Percentiles rank a stretch among this genome's conserved stretches.
These are phyloP conservation scores for Drosophila melanosoma DNA, from an alignment of 2,888 invertebrate genomes.

Conservation along the genomic window DNA sequence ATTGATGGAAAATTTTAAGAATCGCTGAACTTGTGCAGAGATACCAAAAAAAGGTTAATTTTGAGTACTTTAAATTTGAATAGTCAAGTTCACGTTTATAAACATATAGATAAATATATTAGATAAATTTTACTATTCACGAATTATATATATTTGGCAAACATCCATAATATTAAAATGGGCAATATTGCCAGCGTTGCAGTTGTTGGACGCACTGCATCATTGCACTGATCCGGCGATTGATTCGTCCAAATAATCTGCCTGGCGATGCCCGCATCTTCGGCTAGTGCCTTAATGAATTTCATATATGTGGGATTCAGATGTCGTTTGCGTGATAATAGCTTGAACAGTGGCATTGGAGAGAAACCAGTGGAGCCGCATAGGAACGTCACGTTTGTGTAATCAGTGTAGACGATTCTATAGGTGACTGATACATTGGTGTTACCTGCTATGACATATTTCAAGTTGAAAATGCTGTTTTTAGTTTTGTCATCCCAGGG, in stretches of 20 bases:
- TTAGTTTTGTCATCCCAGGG: conserved; percentile 52
- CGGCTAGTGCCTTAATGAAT: conserved; percentile 18
- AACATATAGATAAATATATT: background rate
- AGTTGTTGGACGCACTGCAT: conserved; percentile 3
- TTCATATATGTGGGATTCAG: background rate
- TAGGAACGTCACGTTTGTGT: conserved; percentile 35
- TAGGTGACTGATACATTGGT: conserved; percentile 44
- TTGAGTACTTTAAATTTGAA: background rate
- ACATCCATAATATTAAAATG: background rate
- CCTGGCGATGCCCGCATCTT: conserved; percentile 17
- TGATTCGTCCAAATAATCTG: conserved; percentile 55
- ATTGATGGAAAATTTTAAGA: background rate
- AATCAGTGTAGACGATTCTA: conserved; percentile 51
- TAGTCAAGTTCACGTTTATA: background rate
- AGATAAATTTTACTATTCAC: background rate
- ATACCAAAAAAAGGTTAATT: background rate
- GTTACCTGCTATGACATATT: conserved; percentile 12
- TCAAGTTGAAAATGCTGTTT: conserved; percentile 50
- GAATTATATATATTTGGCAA: background rate
- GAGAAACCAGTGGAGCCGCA: conserved; percentile 62
- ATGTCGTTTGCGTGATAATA: conserved; percentile 45
- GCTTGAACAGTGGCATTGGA: conserved; percentile 57
- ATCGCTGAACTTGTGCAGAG: background rate
- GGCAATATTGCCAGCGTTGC: background rate
- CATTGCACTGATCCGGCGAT: conserved; percentile 47